Evolutionary conservation across 2,888 invertebrate genomes (phyloP), one percentile per base, ranked within the genome.

Genomic region (Proisotoma minuta): DNA sequence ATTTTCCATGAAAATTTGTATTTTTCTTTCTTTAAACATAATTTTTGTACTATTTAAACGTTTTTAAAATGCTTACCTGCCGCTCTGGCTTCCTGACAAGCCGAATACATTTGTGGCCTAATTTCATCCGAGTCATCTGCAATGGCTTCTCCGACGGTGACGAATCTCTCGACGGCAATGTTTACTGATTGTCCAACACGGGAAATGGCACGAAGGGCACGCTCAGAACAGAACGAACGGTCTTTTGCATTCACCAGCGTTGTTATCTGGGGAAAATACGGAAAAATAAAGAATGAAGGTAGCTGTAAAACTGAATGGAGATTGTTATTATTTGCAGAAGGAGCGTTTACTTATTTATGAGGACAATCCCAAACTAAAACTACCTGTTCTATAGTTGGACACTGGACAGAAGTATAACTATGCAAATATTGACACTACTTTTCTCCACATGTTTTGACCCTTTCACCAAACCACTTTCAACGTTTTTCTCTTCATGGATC

Each of bases 101-200:
- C 97, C 75, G 96, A 92, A 79, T 91, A 95, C 97, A 99, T 98
- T 78, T 96, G 96, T 77, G 90, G 88, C 74, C 93, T 88, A 73
- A 99, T 93, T 80, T 98, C 97, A 28, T 89, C 88, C 82, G 98
- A 96, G 82, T 97, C 96, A 80, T 96, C 96, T 52, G 96, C 98
- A 77, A 99, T 98, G 75, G 95, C 91, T 81, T 98, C 97, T 48
- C 98, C 98, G 71, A 99, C 97, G 48, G 94, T 91, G 74, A 97
- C 96, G 82, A 99, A 98, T 74, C 97, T 84, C 78, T 98, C 97
- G 64, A 99, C 95, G 57, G 99, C 97, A 77, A 94, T 85, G 80
- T 93, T 94, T 69, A 99, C 94, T 51, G 95, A 91, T 77, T 95
- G 94, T 34, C 98, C 98, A 62, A 99, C 94, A 69, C 93, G 85